Evolutionary conservation across 1,140 invertebrate species (phyloP).

Genomic region (Drosophila sechellia): DNA sequence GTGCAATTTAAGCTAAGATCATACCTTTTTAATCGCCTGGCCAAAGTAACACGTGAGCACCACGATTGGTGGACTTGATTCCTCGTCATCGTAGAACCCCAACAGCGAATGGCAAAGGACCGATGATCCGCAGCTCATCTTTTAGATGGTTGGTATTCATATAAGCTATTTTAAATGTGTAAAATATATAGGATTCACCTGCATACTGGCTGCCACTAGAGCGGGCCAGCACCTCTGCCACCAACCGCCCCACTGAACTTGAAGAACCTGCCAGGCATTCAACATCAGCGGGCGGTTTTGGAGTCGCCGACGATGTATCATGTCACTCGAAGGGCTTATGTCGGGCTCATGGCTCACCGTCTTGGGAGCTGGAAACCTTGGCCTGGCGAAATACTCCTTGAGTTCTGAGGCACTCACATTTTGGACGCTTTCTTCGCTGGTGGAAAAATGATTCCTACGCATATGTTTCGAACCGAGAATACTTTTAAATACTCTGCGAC

Average conservation of each 20-base stretch:
- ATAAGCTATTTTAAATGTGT: neutral
- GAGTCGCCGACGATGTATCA: neutral
- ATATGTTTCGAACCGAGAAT: neutral
- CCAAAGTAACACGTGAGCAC: neutral
- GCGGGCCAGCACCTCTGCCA: neutral
- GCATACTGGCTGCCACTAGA: neutral
- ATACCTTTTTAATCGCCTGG: neutral
- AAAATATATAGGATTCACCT: neutral
- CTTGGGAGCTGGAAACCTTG: neutral
- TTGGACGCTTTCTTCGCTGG: slow-evolving; percentile 13
- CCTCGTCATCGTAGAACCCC: slow-evolving; percentile 13
- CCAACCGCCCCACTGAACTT: slow-evolving; percentile 2
- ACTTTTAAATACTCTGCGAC: neutral
- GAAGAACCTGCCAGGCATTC: slow-evolving; percentile 24
- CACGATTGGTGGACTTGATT: slow-evolving; percentile 3
- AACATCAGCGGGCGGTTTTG: slow-evolving; percentile 23
- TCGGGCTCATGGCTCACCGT: neutral
- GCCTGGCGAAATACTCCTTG: no score
- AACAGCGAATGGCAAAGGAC: slow-evolving; percentile 10
- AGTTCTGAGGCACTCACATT: neutral
- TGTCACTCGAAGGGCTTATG: neutral
- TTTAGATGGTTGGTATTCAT: no score
- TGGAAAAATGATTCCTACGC: neutral
- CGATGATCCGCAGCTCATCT: slow-evolving; percentile 22
- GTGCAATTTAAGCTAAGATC: no score